Percentiles rank a stretch among this genome's conserved stretches.
These are phyloP conservation scores for Acleris cristana DNA, from an alignment of 2,888 invertebrate genomes.

Conservation along the genomic window DNA sequence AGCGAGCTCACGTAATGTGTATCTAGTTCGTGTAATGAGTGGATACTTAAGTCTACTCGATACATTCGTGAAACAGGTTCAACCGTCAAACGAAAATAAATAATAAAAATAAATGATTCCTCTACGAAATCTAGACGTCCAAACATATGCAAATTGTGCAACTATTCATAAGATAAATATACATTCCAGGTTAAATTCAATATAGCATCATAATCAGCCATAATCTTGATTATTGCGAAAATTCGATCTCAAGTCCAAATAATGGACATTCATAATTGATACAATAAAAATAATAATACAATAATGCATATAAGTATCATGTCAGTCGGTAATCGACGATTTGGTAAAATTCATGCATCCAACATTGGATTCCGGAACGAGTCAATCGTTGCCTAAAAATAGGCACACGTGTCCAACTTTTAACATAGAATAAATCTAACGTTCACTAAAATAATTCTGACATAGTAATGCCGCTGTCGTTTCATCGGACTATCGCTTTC, in stretches of 20 bases:
- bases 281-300: slow-evolving; percentile 14
- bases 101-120: slow-evolving; percentile 33
- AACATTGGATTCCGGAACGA: background rate
- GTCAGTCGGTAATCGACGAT: background rate
- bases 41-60: slow-evolving; percentile 17
- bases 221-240: slow-evolving; percentile 9
- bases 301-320: background rate
- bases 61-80: slow-evolving; percentile 16
- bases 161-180: slow-evolving; percentile 19
- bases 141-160: slow-evolving; percentile 25
- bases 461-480: background rate
- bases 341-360: background rate
- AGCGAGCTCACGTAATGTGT: background rate
- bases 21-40: slow-evolving; percentile 7
- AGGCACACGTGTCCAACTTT: background rate
- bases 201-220: slow-evolving; percentile 19
- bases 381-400: slow-evolving; percentile 4
- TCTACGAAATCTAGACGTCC: slow-evolving; percentile 27
- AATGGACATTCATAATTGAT: background rate
- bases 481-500: no score
- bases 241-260: slow-evolving; percentile 14
- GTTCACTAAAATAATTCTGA: background rate
- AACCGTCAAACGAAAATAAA: slow-evolving; percentile 34
- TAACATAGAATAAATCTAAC: background rate
- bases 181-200: slow-evolving; percentile 12